Conservation (phyloP, 2,113 vertebrate species). For the Origma solitaria region DNA sequence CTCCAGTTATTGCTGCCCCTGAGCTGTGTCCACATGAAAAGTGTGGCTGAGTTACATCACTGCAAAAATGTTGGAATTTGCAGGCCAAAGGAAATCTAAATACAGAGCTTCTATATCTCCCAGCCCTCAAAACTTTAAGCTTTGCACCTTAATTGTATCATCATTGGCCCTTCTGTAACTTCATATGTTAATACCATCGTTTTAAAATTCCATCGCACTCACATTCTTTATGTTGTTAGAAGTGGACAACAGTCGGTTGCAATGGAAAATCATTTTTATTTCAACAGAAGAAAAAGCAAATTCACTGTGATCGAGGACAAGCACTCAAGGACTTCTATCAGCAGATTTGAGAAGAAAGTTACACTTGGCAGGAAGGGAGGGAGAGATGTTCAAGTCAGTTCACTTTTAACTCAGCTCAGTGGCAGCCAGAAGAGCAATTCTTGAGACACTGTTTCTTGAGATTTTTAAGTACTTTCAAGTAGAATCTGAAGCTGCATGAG, state of each 20-base stretch:
- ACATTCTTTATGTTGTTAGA: neutral
- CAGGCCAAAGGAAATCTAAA: neutral
- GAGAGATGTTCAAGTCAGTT: neutral
- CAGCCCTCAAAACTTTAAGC: neutral
- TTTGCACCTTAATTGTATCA: neutral
- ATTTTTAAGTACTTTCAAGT: neutral
- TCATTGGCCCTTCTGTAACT: neutral
- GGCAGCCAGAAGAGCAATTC: neutral
- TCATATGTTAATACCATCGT: neutral
- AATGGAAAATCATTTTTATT: neutral
- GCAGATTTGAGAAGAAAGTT: neutral
- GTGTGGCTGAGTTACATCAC: neutral
- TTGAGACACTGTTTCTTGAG: neutral
- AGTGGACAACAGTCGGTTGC: neutral
- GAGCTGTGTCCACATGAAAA: neutral
- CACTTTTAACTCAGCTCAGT: neutral
- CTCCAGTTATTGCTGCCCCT: neutral
- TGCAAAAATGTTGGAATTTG: neutral
- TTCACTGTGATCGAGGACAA: neutral
- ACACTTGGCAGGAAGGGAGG: neutral
- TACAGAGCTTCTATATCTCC: neutral
- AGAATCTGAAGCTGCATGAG: neutral
- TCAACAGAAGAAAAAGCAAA: neutral
- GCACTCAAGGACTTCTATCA: neutral
- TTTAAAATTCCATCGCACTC: neutral